Evolutionary conservation across 2,888 invertebrate species (phyloP), one percentile per base, ranked within the genome.

Genomic region (Zaprionus lineosus): DNA sequence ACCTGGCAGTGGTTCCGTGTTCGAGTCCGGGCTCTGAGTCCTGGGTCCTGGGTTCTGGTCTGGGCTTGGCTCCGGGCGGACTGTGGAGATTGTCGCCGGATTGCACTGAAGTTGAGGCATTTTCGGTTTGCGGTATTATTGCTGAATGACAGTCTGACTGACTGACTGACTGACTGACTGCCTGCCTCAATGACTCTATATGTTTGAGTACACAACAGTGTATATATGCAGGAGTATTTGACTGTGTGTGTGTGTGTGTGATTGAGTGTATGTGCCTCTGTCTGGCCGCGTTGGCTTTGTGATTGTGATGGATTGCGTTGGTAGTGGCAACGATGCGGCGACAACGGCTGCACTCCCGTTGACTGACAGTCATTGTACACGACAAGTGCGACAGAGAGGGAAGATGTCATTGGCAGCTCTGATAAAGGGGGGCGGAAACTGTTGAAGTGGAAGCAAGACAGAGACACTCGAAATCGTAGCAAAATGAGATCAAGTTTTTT

Each of bases 91-190:
- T 69, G 63, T 36, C 44, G 50, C 29, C 63, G 36, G 50, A 51
- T 65, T 53, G 59, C 66, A 60, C 37, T 69, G 66, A 70, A 74
- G 74, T 77, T 75, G 74, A 74, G 74, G 74, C 63, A 77, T 74
- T 74, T 74, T 74, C 62, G 74, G 74, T 74, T 74, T 74, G 74
- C 31, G 74, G 77, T 63, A 73, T 76, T 76, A 73, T 76, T 76
- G 74, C 66, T 63, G 66, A 74, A 76, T 76, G 70, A 74, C 74
- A 65, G 53, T 7, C 52, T 24, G 33, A 55, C 57, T 51, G 63
- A 57, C 55, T 50, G 48, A 39, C 47, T 41, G 61, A 37, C 14
- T 51, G 60, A 14, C 52, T 47, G 52, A 48, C 62, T 64, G 60
- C n/a, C n/a, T n/a, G n/a, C n/a, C n/a, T n/a, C n/a, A 56, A 61